Conservation (phyloP, 2,888 invertebrate genomes). For the Pasiphila rectangulata region DNA sequence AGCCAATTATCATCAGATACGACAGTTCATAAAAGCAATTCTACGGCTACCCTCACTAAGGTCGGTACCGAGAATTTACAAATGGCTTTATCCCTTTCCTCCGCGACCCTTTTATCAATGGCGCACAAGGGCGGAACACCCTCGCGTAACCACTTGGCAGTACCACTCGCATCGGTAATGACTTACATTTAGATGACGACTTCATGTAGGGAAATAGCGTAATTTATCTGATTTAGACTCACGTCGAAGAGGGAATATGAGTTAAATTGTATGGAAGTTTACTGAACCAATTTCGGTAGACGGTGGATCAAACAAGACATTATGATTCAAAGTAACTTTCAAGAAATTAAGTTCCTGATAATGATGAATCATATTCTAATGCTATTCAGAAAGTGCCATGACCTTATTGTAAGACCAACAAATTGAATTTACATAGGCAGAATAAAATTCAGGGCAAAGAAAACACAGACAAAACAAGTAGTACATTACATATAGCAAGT, state of each 20-base stretch:
- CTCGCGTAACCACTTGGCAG: conserved; percentile 11
- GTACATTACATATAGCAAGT: conserved; percentile 35
- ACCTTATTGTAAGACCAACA: too few relatives aligned
- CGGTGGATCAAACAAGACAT: too few relatives aligned
- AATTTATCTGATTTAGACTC: conserved; percentile 1
- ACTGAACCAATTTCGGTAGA: too few relatives aligned
- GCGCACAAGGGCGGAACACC: conserved; percentile 20
- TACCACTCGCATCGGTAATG: conserved; percentile 16
- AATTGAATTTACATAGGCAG: too few relatives aligned
- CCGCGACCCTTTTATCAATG: conserved; percentile 15
- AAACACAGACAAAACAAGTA: conserved; percentile 1
- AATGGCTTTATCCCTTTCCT: conserved; percentile 29
- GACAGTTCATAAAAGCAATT: conserved; percentile 21
- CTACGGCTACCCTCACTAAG: conserved; percentile 10
- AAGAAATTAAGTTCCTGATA: too few relatives aligned
- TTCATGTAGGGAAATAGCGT: conserved; percentile 4
- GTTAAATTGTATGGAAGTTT: too few relatives aligned
- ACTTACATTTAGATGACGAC: conserved; percentile 19
- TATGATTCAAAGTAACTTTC: too few relatives aligned
- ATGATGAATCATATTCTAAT: too few relatives aligned
- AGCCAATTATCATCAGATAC: conserved; percentile 8
- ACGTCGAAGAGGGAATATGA: too few relatives aligned
- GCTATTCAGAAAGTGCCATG: too few relatives aligned
- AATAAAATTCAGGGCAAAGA: neutral
- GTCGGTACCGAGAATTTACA: conserved; percentile 10